These are phyloP conservation scores for Perdix hodgsoniae DNA, from an alignment of 2,797 vertebrate genomes.

Conservation along the genomic window DNA sequence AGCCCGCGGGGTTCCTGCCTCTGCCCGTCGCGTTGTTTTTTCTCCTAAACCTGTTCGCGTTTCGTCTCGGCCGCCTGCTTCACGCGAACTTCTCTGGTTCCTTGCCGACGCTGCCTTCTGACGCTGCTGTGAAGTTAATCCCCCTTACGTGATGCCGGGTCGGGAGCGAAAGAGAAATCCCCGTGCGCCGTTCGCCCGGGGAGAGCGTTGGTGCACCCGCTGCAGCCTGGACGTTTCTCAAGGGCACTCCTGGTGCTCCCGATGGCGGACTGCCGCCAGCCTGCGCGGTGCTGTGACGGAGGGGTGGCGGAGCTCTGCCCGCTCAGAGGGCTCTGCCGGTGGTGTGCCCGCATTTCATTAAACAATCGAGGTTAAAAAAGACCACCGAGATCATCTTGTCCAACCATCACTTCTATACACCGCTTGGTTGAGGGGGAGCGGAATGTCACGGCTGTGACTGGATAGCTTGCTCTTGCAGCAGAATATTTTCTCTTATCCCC, in stretches of 20 bases:
- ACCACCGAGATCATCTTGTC: too few species aligned
- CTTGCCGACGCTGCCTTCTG: not conserved
- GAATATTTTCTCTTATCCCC: not conserved
- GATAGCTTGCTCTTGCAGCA: not conserved
- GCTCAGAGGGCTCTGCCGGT: not conserved
- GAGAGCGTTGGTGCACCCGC: conserved; percentile 42
- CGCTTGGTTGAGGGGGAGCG: not conserved
- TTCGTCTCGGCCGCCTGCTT: not conserved
- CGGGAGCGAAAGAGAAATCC: not conserved
- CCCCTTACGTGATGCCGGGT: conserved; percentile 1
- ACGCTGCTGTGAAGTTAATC: conserved; percentile 13
- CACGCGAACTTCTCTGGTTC: not conserved
- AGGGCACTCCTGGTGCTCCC: conserved; percentile 50
- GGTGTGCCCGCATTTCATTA: too few species aligned
- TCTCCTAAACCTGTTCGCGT: not conserved
- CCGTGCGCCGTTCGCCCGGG: not conserved
- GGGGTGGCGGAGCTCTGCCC: not conserved
- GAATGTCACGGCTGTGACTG: conserved; percentile 3
- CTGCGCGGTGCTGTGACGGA: not conserved
- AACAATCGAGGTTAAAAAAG: too few species aligned
- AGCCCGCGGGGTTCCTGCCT: not conserved
- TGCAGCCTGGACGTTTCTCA: conserved; percentile 59
- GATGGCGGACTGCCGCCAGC: conserved; percentile 47
- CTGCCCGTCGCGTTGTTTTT: too few species aligned
- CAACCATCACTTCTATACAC: not conserved